Base-by-base conservation (phyloP, 1,140 invertebrate genomes). In the Drosophila trapezifrons region DNA sequence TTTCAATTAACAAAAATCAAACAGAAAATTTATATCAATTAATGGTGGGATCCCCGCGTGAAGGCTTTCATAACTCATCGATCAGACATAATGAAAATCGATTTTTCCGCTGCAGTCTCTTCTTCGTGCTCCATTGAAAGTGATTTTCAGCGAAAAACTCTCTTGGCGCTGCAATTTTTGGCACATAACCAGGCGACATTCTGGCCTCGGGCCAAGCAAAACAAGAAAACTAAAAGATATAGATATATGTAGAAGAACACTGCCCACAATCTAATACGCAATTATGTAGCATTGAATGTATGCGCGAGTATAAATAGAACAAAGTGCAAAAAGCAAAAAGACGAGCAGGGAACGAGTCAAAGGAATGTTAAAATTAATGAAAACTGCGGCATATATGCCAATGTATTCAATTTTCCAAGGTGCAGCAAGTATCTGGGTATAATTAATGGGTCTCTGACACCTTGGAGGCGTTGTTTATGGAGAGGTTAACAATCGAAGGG, bases 31-130 rank as follows among this genome's bases (percentile, higher is more conserved):
- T 67, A 9, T 52, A 13, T 67, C 25, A 67, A 67, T 73, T 62
- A 72, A 62, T 37, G 25, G 15, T 47, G 37, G 32, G 25, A 35
- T 55, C 29, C 47, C 35, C 29, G 56, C 38, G 40, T 49, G 52
- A 70, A 70, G 49, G 18, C 51, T 60, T 77, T 83, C 66, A 89
- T 73, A 79, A 74, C 80, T 80, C 67, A 85, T 87, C 55, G 66
- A 59, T 65, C 56, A 90, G 85, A 84, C 84, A 90, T 89, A 90
- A 87, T 87, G 67, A 77, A 84, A 87, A 75, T 90, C 70, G 69
- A 83, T 75, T 65, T 75, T 59, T 57, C 32, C 35, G 56, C 32
- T 78, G 67, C 40, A 56, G 13, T 42, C 47, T 60, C 51, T 59
- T 70, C 59, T 67, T 57, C 55, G 55, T 72, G 71, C 54, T 62